Base-by-base conservation (phyloP, 2,113 vertebrate species). In the Grammomys surdaster region DNA sequence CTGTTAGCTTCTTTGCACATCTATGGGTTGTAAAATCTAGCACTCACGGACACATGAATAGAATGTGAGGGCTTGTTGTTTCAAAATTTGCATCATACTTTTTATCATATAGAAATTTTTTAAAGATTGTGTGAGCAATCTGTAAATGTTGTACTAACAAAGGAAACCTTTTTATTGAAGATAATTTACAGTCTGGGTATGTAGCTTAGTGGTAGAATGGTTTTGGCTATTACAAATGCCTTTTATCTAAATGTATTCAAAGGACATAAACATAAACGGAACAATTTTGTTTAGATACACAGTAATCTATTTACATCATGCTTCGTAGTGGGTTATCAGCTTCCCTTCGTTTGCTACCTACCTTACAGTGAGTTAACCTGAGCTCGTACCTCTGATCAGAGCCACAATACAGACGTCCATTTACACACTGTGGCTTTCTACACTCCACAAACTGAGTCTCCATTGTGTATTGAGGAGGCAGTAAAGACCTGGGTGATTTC, bases 381-480 rank as follows among this genome's bases (percentile, higher is more conserved):
- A 78, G 2, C 31, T 1, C 16, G 36, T 3, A 3, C 1, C 2
- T n/a, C 65, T 28, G 17, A n/a, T 7, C 19, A 19, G 1, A 1
- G 28, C 5, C 16, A 46, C 46, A 20, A 0, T 9, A 26, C 3
- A 43, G 9, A 36, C 24, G 73, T 5, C 36, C 8, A 3, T 4
- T 0, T 11, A 5, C 2, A n/a, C 13, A 33, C 16, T 43, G 13
- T 13, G 36, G 3, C 24, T 70, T 24, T 84, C 33, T 20, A 1
- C 1, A 22, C 16, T 28, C 2, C 1, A 4, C 24, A 60, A 12
- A 28, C 3, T 58, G 19, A 43, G 5, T 54, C 28, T 20, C 65
- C 78, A 3, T 1, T 78, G 13, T 51, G 20, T 67, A 5, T 24
- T 2, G 36, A 7, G 8, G 8, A 54, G 2, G 3, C 1, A 73